phyloP scores from a whole-genome alignment of 2,888 invertebrate species.

The Nymphalis c-album region DNA sequence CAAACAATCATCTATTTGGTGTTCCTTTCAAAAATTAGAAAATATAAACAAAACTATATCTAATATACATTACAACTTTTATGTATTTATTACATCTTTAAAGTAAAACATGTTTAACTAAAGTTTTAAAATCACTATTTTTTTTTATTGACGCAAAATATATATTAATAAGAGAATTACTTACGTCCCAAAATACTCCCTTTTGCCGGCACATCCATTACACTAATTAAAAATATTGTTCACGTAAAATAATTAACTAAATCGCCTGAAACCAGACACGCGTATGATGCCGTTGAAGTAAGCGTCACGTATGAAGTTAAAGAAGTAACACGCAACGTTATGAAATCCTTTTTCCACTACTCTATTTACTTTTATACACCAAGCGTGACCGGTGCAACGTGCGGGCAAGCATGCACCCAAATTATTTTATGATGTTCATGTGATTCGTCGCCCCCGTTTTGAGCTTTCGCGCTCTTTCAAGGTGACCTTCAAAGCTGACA shows the following conservation, averaged over 20 bases:
- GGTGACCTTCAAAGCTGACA: constrained; percentile 67
- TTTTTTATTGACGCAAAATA: background rate
- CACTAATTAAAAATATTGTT: constrained; percentile 23
- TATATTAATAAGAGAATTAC: constrained; percentile 47
- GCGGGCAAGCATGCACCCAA: constrained; percentile 40
- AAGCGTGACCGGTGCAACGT: constrained; percentile 36
- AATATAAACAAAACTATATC: no score
- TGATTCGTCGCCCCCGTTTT: constrained; percentile 45
- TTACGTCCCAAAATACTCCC: constrained; percentile 83
- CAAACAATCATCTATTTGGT: no score
- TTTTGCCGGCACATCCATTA: constrained; percentile 79
- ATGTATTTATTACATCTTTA: no score
- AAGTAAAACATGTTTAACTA: no score
- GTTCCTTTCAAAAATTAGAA: no score
- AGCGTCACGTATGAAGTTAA: constrained; percentile 7
- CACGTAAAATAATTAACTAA: background rate
- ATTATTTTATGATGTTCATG: constrained; percentile 37
- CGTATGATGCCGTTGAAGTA: constrained; percentile 2
- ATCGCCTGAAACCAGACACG: background rate
- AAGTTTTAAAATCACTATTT: background rate
- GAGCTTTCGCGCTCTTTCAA: constrained; percentile 70
- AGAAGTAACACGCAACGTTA: constrained; percentile 39
- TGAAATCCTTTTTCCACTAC: constrained; percentile 41
- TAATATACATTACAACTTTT: no score
- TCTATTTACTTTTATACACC: constrained; percentile 26